Evolutionary conservation across 2,113 vertebrate genomes (phyloP), one percentile per base, ranked within the genome.

Genomic region (Apodemus sylvaticus): DNA sequence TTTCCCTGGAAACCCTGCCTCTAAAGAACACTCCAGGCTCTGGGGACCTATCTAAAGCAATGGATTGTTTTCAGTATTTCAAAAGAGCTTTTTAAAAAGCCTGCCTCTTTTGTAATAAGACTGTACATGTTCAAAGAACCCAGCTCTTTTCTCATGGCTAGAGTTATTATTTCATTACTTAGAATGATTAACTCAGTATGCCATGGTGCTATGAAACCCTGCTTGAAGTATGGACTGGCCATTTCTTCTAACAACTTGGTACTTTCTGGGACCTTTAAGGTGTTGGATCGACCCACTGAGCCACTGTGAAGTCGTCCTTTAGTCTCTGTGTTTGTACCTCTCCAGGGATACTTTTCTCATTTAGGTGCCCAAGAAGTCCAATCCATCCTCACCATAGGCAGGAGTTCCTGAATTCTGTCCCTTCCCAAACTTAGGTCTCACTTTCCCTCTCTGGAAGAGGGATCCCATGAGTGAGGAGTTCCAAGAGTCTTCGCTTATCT

Each of bases 31-130:
- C 93, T 92, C 83, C n/a, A 45, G 79, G 34, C 16, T 81, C 6
- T 7, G 24, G 16, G 29, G 4, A 5, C 66, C 71, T 36, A 70
- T 74, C 29, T 70, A 60, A 79, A 95, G 24, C 71, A 71, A 89
- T 1, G 24, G 73, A 66, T 36, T 93, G 29, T 78, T 86, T 94
- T 91, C 76, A 82, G 45, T 62, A n/a, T 89, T 96, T 96, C 60
- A 89, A 66, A 70, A 42, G 93, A 95, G 39, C 70, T 89, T 39
- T 45, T 4, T 5, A 20, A 85, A 77, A 64, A 93, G 42, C 24
- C 31, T 77, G 45, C 12, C 34, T 78, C 9, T 97, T 93, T 77
- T 70, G 36, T 62, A 92, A 78, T 78, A 91, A 90, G 76, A 87
- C 62, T 64, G 45, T 2, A 82, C 10, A 34, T 79, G 53, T 39